Conservation (phyloP, 2,888 invertebrate genomes). For the Amiota mariae region DNA sequence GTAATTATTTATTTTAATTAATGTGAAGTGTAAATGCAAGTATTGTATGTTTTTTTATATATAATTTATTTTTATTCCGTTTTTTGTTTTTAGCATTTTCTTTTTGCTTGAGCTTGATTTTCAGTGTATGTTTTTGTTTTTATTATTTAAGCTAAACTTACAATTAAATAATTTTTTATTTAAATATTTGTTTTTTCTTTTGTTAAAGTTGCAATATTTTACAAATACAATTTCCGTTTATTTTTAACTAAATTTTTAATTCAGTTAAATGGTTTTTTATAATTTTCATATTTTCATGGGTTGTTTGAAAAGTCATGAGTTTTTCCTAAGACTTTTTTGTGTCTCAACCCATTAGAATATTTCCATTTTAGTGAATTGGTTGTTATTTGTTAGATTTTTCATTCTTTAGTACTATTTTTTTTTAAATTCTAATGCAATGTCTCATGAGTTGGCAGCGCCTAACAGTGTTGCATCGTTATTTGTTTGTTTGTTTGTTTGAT, state of each 20-base stretch:
- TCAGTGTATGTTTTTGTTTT: conserved; percentile 11
- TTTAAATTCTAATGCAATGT: conserved; percentile 37
- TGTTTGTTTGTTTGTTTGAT: background rate
- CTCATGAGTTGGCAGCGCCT: conserved; percentile 27
- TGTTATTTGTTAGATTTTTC: conserved; percentile 39
- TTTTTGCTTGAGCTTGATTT: conserved; percentile 16
- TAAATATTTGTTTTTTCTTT: background rate
- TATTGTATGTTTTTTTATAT: conserved; percentile 34
- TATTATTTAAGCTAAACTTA: conserved; percentile 12
- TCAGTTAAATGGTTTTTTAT: conserved; percentile 47
- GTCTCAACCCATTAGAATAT: conserved; percentile 4
- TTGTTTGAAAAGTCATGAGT: background rate
- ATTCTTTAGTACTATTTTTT: conserved; percentile 21
- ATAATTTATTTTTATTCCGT: conserved; percentile 33
- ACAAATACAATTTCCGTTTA: conserved; percentile 8
- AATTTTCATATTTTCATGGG: background rate
- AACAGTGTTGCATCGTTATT: background rate
- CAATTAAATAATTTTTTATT: conserved; percentile 1
- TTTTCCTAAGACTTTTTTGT: conserved; percentile 43
- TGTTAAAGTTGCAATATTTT: conserved; percentile 5
- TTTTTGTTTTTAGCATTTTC: conserved; percentile 32
- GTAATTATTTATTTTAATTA: conserved; percentile 30
- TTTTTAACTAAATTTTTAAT: conserved; percentile 57
- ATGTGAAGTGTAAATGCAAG: conserved; percentile 33
- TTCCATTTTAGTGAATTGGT: conserved; percentile 47